phyloP scores from a whole-genome alignment of 2,113 vertebrate genomes.

The Callopanchax toddi region DNA sequence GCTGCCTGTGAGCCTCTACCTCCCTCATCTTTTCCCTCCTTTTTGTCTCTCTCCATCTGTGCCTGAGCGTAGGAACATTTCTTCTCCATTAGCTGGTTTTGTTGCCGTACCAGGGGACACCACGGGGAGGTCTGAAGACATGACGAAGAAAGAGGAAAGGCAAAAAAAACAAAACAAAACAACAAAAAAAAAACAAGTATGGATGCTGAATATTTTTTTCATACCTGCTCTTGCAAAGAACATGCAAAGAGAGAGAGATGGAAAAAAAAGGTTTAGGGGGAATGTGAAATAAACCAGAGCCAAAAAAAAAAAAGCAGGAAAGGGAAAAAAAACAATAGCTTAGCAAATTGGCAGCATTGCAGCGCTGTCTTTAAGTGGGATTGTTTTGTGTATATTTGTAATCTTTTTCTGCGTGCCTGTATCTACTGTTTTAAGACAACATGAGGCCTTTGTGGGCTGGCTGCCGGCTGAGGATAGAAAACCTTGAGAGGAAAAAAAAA shows the following conservation, averaged over 20 bases:
- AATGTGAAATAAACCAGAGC: constrained; percentile 10
- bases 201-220: constrained; percentile 15
- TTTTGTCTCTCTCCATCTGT: constrained; percentile 48
- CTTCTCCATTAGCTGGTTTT: constrained; percentile 68
- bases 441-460: constrained; percentile 23
- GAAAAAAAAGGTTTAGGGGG: constrained; percentile 16
- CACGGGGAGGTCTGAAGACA: constrained; percentile 19
- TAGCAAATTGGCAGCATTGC: constrained; percentile 45
- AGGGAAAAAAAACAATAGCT: constrained; percentile 30
- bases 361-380: constrained; percentile 40
- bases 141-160: constrained; percentile 22
- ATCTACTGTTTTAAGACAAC: constrained; percentile 41
- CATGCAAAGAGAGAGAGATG: constrained; percentile 8
- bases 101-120: constrained; percentile 43
- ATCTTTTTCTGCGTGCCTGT: constrained; percentile 19
- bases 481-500: constrained; percentile 33
- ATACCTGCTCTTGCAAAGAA: constrained; percentile 8
- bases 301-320: constrained; percentile 26
- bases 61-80: constrained; percentile 55
- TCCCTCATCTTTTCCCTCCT: constrained; percentile 19
- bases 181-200: too few relatives aligned
- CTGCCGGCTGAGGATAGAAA: constrained; percentile 21
- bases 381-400: constrained; percentile 44
- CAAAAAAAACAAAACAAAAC: constrained; percentile 30
- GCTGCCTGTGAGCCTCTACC: constrained; percentile 6